phyloP scores from a whole-genome alignment of 2,797 vertebrate genomes.

The Eupleurogrammus muticus region DNA sequence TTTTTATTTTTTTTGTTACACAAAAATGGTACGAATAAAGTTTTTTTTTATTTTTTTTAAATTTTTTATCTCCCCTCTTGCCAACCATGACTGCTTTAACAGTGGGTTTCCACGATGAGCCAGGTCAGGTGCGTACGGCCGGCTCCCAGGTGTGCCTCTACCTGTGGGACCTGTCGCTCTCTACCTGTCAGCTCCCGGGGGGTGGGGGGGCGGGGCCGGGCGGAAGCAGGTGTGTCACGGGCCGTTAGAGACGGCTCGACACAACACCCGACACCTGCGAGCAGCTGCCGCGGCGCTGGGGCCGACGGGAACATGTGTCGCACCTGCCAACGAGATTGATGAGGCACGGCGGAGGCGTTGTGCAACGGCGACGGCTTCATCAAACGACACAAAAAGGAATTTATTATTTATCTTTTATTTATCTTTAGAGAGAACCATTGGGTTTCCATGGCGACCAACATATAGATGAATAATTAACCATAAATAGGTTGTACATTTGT shows the following conservation, averaged over 20 bases:
- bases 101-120: not conserved
- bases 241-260: conserved; percentile 25
- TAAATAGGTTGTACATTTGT: too few relatives aligned
- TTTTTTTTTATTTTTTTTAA: too few relatives aligned
- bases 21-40: too few relatives aligned
- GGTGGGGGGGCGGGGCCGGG: conserved; percentile 55
- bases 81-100: not conserved
- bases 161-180: conserved; percentile 21
- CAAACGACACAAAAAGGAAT: too few relatives aligned
- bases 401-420: too few relatives aligned
- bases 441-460: too few relatives aligned
- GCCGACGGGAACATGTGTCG: not conserved
- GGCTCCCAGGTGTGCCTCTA: conserved; percentile 69
- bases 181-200: conserved; percentile 12
- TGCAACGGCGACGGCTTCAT: too few relatives aligned
- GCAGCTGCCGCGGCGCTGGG: conserved; percentile 18
- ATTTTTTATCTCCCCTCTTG: too few relatives aligned
- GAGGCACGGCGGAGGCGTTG: not conserved
- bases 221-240: conserved; percentile 9
- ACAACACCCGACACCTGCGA: conserved; percentile 36
- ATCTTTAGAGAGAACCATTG: too few relatives aligned
- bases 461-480: too few relatives aligned
- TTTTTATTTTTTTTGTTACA: too few relatives aligned
- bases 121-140: not conserved
- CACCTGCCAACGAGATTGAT: conserved; percentile 15